Conservation (phyloP, 2,888 invertebrate species). For the Perithous albicinctus region DNA sequence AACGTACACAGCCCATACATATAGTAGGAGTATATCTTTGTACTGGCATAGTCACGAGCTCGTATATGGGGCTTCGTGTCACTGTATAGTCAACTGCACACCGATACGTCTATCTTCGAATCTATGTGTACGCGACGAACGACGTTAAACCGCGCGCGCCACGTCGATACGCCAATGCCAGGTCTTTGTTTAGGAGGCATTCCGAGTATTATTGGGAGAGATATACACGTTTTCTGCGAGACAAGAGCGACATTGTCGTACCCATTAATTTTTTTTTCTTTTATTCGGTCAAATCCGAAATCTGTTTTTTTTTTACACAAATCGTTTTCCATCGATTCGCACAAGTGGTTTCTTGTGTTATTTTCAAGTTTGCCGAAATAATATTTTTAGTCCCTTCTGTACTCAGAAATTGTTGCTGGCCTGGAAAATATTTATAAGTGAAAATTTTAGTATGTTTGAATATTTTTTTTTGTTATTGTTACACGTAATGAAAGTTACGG, state of each 20-base stretch:
- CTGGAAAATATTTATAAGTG: too few species aligned
- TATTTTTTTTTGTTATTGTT: too few species aligned
- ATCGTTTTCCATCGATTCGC: too few species aligned
- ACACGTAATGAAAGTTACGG: too few species aligned
- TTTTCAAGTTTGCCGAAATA: not conserved
- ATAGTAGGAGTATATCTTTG: not conserved
- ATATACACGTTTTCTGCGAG: conserved; percentile 44
- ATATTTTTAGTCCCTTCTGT: not conserved
- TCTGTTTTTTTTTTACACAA: not conserved
- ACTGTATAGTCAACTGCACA: not conserved
- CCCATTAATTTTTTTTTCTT: not conserved
- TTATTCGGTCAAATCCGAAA: not conserved
- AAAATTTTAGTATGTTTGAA: too few species aligned
- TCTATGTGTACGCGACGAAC: conserved; percentile 41
- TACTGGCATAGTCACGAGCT: not conserved
- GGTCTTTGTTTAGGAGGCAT: conserved; percentile 76
- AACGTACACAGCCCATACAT: not conserved
- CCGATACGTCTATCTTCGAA: conserved; percentile 41
- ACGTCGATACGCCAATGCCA: conserved; percentile 66
- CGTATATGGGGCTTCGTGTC: not conserved
- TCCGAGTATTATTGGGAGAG: conserved; percentile 66
- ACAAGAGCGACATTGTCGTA: conserved; percentile 51
- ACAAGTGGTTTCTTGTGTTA: not conserved
- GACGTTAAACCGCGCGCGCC: conserved; percentile 3
- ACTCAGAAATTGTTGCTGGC: not conserved